Evolutionary conservation across 2,888 invertebrate genomes (phyloP).

Genomic region (Cataglyphis altisquamis): DNA sequence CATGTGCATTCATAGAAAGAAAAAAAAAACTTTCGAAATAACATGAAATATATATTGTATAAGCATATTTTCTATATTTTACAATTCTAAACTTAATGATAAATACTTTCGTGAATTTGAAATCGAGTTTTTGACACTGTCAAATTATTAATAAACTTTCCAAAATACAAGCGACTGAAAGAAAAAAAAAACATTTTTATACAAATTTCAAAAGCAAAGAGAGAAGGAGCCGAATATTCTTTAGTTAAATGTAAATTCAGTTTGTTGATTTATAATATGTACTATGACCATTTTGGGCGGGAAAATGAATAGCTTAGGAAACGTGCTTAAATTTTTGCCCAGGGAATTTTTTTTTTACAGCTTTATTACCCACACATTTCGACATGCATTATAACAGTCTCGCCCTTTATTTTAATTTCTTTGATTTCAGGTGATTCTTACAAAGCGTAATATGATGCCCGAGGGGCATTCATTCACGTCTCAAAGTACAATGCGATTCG

Average conservation of each 20-base stretch:
- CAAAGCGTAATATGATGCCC: neutral
- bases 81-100: neutral
- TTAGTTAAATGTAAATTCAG: neutral
- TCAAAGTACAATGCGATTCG: slow-evolving; percentile 47
- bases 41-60: neutral
- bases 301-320: neutral
- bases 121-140: neutral
- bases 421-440: neutral
- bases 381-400: neutral
- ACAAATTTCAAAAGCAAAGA: neutral
- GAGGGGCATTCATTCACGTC: slow-evolving; percentile 25
- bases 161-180: neutral
- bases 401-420: slow-evolving; percentile 10
- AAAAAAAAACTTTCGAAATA: neutral
- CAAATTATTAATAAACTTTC: neutral
- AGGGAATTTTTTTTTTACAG: neutral
- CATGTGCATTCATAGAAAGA: neutral
- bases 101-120: neutral
- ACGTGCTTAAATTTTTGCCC: neutral
- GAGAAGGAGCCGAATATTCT: neutral
- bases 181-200: neutral
- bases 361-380: neutral
- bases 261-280: neutral
- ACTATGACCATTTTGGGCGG: neutral
- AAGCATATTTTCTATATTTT: neutral